Evolutionary conservation across 1,140 invertebrate species (phyloP), one percentile per base, ranked within the genome.

Genomic region (Spodoptera litura): DNA sequence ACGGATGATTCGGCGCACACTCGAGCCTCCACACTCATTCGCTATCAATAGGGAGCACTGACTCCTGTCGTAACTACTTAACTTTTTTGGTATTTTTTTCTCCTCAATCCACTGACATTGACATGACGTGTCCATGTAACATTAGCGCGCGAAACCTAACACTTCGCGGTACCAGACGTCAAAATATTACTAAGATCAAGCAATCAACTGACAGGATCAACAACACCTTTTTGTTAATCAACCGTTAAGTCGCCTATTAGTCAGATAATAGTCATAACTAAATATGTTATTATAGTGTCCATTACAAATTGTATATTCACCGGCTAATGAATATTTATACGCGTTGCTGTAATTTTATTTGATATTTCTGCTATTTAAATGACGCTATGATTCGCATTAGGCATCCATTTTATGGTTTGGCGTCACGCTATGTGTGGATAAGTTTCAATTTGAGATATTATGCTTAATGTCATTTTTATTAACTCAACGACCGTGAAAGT

Each of bases 71-170:
- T 68, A 64, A 83, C 73, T 84, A 85, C 84, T 87, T 88, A 85
- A 83, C 78, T 86, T 89, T 89, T 89, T 88, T 85, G 62, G 71
- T 38, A 12, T 58, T 56, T 81, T 81, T 78, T 78, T 68, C 61
- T 20, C 20, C 62, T 72, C 66, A 62, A 53, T 25, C 44, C n/a
- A 35, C 77, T 86, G 89, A 90, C 88, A 90, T 78, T 90, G 86
- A 88, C 87, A 87, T 85, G 87, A 85, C 81, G 80, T 52, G 83
- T 75, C 77, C 77, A 74, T 80, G 80, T 84, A 82, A 61, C 79
- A 72, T 78, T 81, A 82, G 85, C 81, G 84, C 83, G 88, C 85
- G 83, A 86, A 88, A 82, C 84, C 75, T 80, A 85, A 82, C 79
- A 80, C 68, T 64, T 53, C 44, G 64, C 59, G 68, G 61, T 72